Evolutionary conservation across 1,140 invertebrate genomes (phyloP).

Genomic region (Calosoma granatense): DNA sequence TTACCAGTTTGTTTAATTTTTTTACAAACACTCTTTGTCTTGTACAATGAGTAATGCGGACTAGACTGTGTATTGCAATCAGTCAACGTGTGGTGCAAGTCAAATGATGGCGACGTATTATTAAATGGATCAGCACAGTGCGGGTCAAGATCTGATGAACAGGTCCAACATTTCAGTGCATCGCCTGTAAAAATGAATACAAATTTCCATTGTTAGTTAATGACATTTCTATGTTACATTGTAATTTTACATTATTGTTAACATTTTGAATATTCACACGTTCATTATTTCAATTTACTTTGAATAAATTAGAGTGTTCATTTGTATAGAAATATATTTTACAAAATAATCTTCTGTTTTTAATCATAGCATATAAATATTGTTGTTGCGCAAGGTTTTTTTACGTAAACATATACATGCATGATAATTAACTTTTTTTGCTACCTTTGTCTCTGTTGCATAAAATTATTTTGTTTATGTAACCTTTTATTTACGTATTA

Average conservation of each 20-base stretch:
- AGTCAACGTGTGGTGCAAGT: neutral
- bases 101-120: constrained; percentile 32
- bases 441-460: neutral
- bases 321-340: neutral
- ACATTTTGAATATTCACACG: neutral
- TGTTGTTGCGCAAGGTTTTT: neutral
- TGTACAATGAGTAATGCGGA: neutral
- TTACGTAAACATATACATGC: no score
- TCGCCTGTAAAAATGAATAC: constrained; percentile 41
- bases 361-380: neutral
- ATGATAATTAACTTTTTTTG: neutral
- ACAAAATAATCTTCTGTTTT: neutral
- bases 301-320: neutral
- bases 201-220: neutral
- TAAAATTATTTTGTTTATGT: neutral
- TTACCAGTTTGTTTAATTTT: constrained; percentile 25
- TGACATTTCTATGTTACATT: neutral
- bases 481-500: neutral
- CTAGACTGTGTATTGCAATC: neutral
- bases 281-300: neutral
- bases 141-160: constrained; percentile 54
- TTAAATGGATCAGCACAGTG: constrained; percentile 64
- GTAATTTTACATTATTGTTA: neutral
- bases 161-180: constrained; percentile 61
- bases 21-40: constrained; percentile 18